Evolutionary conservation across 2,113 vertebrate genomes (phyloP), one percentile per base, ranked within the genome.

Genomic region (Erpornis zantholeuca): DNA sequence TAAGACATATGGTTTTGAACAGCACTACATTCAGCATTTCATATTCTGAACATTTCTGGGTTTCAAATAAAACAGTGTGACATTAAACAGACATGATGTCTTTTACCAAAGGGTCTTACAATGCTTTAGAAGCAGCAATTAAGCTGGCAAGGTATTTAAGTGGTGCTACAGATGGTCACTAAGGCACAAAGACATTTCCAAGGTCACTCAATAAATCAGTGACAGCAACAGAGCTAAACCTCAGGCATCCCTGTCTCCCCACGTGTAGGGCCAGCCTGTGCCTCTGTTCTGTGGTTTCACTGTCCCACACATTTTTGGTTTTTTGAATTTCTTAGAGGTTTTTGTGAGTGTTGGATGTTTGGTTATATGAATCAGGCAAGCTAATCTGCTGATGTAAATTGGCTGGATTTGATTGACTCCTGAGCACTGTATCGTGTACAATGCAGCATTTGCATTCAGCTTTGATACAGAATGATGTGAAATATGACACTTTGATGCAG

Each of bases 201-300:
- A 97, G 94, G 93, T 96, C 93, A 96, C 42, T 80, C 87, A 86
- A 96, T 94, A 95, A 94, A 96, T 96, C 95, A 96, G 90, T 66
- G 92, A 88, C 75, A 85, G 82, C 54, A 72, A 50, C 23, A 91
- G 82, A 91, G 50, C 35, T 69, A 92, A 95, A 92, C 35, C 78
- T 73, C 89, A 57, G 84, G 78, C 85, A 70, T 66, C 50, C 31
- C 38, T 35, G 59, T 82, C 66, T 66, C 70, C 90, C 87, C 66
- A 10, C 77, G 61, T 0, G 27, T 27, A 53, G 47, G 73, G 24
- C 15, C 75, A 82, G 50, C 29, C 36, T n/a, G 12, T 54, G 40
- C 27, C 73, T 60, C 72, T 40, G 24, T 35, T 75, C 69, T 16
- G 29, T 23, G 49, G 9, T 40, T 40, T 72, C 65, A n/a, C 49